Conservation (phyloP, 1,140 invertebrate species). For the Cherax quadricarinatus region DNA sequence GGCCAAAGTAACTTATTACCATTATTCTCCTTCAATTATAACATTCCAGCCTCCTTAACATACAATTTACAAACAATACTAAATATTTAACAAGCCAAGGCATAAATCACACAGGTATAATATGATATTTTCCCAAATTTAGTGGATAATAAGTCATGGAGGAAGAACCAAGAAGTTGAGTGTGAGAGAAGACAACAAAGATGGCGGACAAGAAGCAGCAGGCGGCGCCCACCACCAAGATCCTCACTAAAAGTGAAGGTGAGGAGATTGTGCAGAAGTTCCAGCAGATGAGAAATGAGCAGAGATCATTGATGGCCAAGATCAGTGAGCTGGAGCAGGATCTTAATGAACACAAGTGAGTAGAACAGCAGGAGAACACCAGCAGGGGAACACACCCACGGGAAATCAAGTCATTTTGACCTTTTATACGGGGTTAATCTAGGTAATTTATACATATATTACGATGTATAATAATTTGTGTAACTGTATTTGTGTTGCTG, state of each 20-base stretch:
- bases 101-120: too few relatives aligned
- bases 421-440: too few relatives aligned
- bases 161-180: not conserved
- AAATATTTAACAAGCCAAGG: too few relatives aligned
- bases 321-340: slow-evolving; percentile 94
- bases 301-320: slow-evolving; percentile 89
- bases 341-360: slow-evolving; percentile 96
- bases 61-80: too few relatives aligned
- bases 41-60: too few relatives aligned
- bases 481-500: too few relatives aligned
- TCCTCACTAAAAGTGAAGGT: slow-evolving; percentile 76
- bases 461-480: too few relatives aligned
- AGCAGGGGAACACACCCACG: not conserved
- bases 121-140: too few relatives aligned
- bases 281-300: slow-evolving; percentile 90
- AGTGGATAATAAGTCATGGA: not conserved
- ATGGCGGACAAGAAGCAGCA: slow-evolving; percentile 57
- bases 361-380: slow-evolving; percentile 60
- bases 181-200: slow-evolving; percentile 21
- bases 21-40: too few relatives aligned
- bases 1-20: too few relatives aligned
- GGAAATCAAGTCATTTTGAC: not conserved
- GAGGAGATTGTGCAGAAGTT: slow-evolving; percentile 93
- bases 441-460: too few relatives aligned
- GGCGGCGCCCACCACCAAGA: not conserved